These are phyloP conservation scores for Drosophila nikananu DNA, from an alignment of 1,140 invertebrate genomes.

Conservation along the genomic window DNA sequence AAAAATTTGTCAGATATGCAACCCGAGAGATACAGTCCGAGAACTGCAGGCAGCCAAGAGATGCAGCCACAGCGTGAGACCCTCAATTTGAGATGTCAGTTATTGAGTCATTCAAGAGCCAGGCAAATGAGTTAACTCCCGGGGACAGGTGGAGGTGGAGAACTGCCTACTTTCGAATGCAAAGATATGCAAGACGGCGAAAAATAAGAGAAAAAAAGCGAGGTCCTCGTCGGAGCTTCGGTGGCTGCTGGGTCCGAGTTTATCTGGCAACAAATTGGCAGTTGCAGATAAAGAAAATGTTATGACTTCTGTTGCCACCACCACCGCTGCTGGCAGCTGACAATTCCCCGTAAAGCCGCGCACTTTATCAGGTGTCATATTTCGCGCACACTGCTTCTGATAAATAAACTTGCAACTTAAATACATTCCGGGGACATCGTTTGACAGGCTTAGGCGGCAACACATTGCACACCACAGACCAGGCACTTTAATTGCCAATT, in stretches of 20 bases:
- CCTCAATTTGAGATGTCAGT: slow-evolving; percentile 70
- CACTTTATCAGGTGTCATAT: slow-evolving; percentile 80
- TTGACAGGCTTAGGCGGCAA: slow-evolving; percentile 35
- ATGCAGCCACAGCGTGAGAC: slow-evolving; percentile 61
- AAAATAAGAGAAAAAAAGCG: slow-evolving; percentile 1
- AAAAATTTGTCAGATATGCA: slow-evolving; percentile 63
- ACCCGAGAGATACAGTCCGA: slow-evolving; percentile 8
- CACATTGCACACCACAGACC: slow-evolving; percentile 7
- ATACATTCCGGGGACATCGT: slow-evolving; percentile 30
- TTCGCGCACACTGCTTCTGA: slow-evolving; percentile 54
- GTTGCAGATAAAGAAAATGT: slow-evolving; percentile 79
- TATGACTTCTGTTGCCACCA: slow-evolving; percentile 61
- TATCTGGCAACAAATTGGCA: slow-evolving; percentile 78
- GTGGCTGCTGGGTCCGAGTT: slow-evolving; percentile 25
- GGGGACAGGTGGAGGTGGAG: slow-evolving; percentile 36
- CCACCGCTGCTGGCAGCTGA: slow-evolving; percentile 25
- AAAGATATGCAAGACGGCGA: slow-evolving; percentile 68
- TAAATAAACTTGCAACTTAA: slow-evolving; percentile 72
- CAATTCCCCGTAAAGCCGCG: slow-evolving; percentile 50
- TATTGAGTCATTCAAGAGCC: slow-evolving; percentile 77
- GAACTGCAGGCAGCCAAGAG: slow-evolving; percentile 1
- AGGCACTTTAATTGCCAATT: slow-evolving; percentile 76
- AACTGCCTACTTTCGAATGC: slow-evolving; percentile 58
- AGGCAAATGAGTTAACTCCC: slow-evolving; percentile 80
- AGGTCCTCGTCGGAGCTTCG: background rate